Conservation (phyloP, 2,888 invertebrate species). For the Rhamnusium bicolor region DNA sequence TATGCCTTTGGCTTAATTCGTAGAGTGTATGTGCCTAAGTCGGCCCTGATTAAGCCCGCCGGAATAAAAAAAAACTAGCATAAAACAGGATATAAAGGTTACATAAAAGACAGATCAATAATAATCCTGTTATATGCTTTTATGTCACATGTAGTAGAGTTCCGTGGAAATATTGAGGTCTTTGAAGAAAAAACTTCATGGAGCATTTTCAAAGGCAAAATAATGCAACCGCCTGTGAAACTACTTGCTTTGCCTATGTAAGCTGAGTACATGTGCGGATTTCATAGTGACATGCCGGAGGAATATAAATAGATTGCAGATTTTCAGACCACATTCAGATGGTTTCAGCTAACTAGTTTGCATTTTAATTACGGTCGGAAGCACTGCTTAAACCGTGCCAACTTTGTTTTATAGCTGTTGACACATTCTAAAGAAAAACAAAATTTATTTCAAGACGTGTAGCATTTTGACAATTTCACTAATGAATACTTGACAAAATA, state of each 20-base stretch:
- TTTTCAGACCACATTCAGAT: neutral
- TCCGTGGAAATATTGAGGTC: neutral
- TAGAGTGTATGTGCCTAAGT: too few relatives aligned
- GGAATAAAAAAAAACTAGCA: neutral
- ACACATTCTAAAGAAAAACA: constrained; percentile 1
- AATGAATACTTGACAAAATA: too few relatives aligned
- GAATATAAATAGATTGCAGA: constrained; percentile 12
- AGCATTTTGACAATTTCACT: too few relatives aligned
- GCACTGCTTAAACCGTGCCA: neutral
- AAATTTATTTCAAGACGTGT: constrained; percentile 3
- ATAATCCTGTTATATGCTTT: neutral
- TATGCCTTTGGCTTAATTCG: too few relatives aligned
- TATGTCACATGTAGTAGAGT: neutral
- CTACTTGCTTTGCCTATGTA: neutral
- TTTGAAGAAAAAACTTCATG: neutral
- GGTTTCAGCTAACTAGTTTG: neutral
- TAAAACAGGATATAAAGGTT: neutral
- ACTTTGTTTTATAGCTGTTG: neutral
- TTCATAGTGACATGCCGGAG: neutral
- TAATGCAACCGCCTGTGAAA: neutral
- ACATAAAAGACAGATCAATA: neutral
- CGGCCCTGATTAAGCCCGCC: neutral
- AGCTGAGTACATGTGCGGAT: constrained; percentile 8
- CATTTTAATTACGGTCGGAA: constrained; percentile 1
- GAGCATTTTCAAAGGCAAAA: neutral